Conservation (phyloP, 1,140 invertebrate species). For the Odontomachus brunneus region DNA sequence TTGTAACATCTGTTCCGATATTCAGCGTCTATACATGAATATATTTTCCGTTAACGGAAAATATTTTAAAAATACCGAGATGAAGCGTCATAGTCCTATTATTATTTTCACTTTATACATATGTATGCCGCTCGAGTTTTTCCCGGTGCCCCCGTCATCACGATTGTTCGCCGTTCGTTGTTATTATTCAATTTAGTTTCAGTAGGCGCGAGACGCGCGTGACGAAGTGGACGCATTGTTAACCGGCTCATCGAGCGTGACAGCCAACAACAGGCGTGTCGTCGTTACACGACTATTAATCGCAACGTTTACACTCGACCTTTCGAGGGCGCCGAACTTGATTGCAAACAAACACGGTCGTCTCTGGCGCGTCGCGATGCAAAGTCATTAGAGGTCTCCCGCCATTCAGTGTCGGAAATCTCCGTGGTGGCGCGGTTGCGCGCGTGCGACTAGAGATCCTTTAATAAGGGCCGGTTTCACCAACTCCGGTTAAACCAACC, state of each 20-base stretch:
- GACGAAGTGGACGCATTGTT: not conserved
- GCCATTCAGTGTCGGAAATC: conserved; percentile 21
- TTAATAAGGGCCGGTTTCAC: too few relatives aligned
- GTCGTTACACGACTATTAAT: conserved; percentile 26
- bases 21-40: too few relatives aligned
- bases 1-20: too few relatives aligned
- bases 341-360: conserved; percentile 39
- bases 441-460: too few relatives aligned
- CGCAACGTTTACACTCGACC: conserved; percentile 25
- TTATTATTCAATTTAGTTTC: conserved; percentile 17
- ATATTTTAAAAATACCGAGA: too few relatives aligned
- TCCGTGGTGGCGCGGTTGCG: not conserved
- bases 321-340: conserved; percentile 27
- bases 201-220: not conserved
- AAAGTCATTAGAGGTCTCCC: conserved; percentile 13
- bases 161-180: not conserved
- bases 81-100: too few relatives aligned
- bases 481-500: too few relatives aligned
- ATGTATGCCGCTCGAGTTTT: too few relatives aligned
- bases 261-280: not conserved
- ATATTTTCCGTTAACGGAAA: too few relatives aligned
- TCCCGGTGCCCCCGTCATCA: too few relatives aligned
- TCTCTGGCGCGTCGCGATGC: not conserved
- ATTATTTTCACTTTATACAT: too few relatives aligned
- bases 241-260: not conserved